Evolutionary conservation across 2,113 vertebrate genomes (phyloP).

Genomic region (Benitochromis conjunctus): DNA sequence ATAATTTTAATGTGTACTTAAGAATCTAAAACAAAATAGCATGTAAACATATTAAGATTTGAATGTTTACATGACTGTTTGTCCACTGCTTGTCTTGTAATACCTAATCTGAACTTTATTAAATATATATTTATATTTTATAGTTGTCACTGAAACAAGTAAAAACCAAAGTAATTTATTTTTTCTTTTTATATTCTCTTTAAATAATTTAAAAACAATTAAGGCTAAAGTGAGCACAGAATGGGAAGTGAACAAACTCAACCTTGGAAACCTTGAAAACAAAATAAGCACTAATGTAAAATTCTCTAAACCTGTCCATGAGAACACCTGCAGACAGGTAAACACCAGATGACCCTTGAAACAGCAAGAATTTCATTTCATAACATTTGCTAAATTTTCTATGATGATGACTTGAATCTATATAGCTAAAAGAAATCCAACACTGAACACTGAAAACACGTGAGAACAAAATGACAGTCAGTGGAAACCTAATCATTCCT

Average conservation of each 20-base stretch:
- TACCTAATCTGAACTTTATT: background rate
- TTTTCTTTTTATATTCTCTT: background rate
- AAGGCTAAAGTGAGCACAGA: background rate
- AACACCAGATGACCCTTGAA: background rate
- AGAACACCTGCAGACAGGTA: background rate
- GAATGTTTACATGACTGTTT: background rate
- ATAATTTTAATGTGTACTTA: background rate
- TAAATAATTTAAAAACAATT: background rate
- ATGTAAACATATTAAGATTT: background rate
- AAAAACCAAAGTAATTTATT: background rate
- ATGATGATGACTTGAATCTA: background rate
- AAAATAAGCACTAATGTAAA: background rate
- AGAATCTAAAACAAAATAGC: background rate
- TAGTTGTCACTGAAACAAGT: background rate
- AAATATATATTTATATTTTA: background rate
- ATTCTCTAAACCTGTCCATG: background rate
- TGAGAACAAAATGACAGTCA: background rate
- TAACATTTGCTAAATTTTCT: background rate
- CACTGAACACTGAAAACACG: accelerated
- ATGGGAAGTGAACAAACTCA: background rate
- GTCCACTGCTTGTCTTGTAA: background rate
- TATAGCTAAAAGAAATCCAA: background rate
- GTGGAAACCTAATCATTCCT: background rate
- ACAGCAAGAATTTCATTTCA: background rate
- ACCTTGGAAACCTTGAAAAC: background rate